Base-by-base conservation (phyloP, 2,797 vertebrate species). In the Acrossocheilus wenchowensis region DNA sequence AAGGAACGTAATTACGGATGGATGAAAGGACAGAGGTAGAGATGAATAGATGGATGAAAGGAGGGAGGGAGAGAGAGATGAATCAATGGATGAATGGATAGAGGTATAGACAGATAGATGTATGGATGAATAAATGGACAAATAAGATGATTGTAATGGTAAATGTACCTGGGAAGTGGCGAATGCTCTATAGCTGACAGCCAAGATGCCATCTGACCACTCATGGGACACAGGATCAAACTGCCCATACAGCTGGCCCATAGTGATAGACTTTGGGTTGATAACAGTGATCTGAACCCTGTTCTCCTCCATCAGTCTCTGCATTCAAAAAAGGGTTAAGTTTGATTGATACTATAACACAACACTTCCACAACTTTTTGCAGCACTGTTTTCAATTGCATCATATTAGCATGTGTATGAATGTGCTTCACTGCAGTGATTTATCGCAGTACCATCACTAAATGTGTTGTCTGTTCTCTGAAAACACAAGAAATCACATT, bases 211-310 rank as follows among this genome's bases (percentile, higher is more conserved):
- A 34, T 98, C 97, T 0, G 97, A 97, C 97, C 97, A 98, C 84
- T 98, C 97, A 4, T 98, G 97, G 50, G 97, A 97, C 50, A 97
- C 94, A 0, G 95, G 92, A 78, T 99, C 97, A 87, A 99, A 98
- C 78, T 98, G 97, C n/a, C 97, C 97, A 0, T 98, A 97, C 3
- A 98, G 95, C 82, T 98, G 97, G 3, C 97, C 97, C 97, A 98
- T 97, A 85, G 97, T 98, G 90, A 98, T 92, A 54, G 98, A 96
- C 91, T 98, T 98, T 0, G 98, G 98, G 88, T 98, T 98, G 87
- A 98, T 95, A 15, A 98, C 97, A 30, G 96, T 96, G 87, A 98
- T 97, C 90, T 97, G 96, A 73, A 98, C 98, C 85, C 93, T 95
- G 89, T 97, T 97, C 93, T 98, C 97, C 36, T 98, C 96, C 96